Conservation (phyloP, 2,797 vertebrate species). For the Manis javanica region DNA sequence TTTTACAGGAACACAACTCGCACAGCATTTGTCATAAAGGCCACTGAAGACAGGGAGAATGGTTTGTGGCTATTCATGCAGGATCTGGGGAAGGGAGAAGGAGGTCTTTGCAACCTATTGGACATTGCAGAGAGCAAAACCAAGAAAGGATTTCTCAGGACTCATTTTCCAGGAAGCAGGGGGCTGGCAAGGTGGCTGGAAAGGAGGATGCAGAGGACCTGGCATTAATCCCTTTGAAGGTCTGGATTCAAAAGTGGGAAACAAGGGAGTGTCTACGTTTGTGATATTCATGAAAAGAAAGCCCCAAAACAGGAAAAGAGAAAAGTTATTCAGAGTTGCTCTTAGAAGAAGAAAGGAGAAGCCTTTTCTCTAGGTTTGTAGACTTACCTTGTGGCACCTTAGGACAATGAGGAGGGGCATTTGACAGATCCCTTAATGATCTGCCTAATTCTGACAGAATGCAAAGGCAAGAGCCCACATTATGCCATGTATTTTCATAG, state of each 20-base stretch:
- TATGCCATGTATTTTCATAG: constrained; percentile 67
- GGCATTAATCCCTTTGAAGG: neutral
- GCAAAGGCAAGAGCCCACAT: constrained; percentile 3
- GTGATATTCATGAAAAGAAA: neutral
- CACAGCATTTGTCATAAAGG: neutral
- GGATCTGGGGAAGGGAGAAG: neutral
- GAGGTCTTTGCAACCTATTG: neutral
- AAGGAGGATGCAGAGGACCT: neutral
- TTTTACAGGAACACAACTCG: neutral
- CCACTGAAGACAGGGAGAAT: neutral
- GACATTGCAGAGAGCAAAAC: neutral
- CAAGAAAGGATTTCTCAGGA: neutral
- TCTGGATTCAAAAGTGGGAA: neutral
- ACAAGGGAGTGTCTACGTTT: neutral
- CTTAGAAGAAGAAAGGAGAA: neutral
- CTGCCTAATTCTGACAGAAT: constrained; percentile 77
- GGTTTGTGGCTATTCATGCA: neutral
- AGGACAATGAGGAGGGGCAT: neutral
- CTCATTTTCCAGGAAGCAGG: neutral
- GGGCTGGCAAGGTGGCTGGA: neutral
- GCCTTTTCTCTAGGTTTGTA: neutral
- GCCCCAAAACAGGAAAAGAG: neutral
- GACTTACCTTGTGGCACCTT: neutral
- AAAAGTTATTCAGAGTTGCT: neutral
- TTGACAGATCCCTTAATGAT: constrained; percentile 68